A percentile compares a stretch with the other conserved stretches of the same genome.
Conservation (phyloP, 1,140 invertebrate species). For the Brachionus sp. region DNA sequence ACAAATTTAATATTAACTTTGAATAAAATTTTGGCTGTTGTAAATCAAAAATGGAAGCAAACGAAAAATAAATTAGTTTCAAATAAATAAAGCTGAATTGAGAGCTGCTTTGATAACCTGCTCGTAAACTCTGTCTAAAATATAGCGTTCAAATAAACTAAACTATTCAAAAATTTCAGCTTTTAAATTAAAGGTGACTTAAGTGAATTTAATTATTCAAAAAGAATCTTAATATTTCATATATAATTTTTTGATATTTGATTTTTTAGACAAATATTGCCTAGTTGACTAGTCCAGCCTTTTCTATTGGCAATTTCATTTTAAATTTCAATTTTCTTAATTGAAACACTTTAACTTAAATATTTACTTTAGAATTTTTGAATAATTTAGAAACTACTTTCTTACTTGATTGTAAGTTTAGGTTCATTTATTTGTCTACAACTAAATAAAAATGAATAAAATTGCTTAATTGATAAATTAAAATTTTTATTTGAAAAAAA, state of each 20-base stretch:
- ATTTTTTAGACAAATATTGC: slow-evolving; percentile 7
- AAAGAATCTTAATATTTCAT: not conserved
- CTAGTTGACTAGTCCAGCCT: not conserved
- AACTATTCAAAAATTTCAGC: not conserved
- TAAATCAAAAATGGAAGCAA: not conserved
- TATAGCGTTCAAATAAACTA: not conserved
- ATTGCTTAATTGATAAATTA: not conserved
- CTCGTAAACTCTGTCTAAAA: not conserved
- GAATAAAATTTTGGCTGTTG: not conserved
- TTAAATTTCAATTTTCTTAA: slow-evolving; percentile 1
- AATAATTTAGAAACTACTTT: not conserved
- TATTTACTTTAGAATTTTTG: not conserved
- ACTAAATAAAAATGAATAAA: not conserved
- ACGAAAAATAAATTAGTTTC: not conserved
- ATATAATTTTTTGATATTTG: not conserved
- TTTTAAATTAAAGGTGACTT: not conserved
- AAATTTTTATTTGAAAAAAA: not conserved
- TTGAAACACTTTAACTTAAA: slow-evolving; percentile 5
- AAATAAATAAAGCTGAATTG: not conserved
- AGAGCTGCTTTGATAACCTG: not conserved
- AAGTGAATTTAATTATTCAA: not conserved
- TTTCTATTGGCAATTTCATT: not conserved
- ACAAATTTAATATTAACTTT: not conserved
- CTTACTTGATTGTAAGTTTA: not conserved
- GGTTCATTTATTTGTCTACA: not conserved